A percentile compares a stretch with the other conserved stretches of the same genome.
Evolutionary conservation across 2,797 vertebrate species (phyloP).

Genomic region (Sardinella longiceps): DNA sequence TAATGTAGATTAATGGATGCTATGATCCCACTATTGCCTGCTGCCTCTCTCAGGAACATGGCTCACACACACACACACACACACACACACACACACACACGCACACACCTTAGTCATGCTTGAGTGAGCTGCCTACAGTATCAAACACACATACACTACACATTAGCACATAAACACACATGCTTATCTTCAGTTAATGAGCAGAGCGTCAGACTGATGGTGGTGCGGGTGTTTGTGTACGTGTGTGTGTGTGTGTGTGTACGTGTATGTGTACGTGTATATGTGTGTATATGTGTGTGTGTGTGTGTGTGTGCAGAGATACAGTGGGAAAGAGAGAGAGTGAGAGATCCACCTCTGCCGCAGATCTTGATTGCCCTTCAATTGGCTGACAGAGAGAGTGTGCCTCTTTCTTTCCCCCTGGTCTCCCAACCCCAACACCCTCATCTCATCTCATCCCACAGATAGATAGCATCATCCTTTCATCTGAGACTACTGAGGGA

Average conservation of each 20-base stretch:
- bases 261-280: no score
- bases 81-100: background rate
- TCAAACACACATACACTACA: background rate
- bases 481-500: constrained; percentile 42
- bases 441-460: constrained; percentile 57
- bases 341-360: background rate
- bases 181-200: background rate
- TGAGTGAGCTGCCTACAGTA: background rate
- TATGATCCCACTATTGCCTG: constrained; percentile 32
- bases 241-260: no score
- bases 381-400: constrained; percentile 53
- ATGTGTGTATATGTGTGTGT: background rate
- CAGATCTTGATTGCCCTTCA: constrained; percentile 38
- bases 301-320: background rate
- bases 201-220: background rate
- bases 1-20: constrained; percentile 66
- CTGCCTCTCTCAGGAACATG: constrained; percentile 17
- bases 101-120: background rate
- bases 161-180: background rate
- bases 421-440: constrained; percentile 45
- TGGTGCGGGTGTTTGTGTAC: background rate
- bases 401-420: constrained; percentile 40
- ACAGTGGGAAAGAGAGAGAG: no score
- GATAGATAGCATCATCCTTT: constrained; percentile 62
- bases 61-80: background rate